Conservation (phyloP, 2,113 vertebrate genomes). For the Canis aureus region DNA sequence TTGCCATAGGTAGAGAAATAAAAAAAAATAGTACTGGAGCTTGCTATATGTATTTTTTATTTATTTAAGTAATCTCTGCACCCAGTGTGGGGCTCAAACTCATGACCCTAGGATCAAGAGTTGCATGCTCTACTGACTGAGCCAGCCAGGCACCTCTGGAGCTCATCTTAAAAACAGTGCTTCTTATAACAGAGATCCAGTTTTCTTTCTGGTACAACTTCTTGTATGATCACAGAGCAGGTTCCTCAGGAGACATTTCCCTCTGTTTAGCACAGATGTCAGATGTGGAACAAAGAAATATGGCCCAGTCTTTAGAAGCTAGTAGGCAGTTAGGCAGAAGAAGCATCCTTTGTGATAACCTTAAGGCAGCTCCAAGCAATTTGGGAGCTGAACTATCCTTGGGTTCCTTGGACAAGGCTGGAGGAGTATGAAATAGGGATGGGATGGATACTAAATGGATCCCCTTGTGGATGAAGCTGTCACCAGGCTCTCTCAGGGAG, state of each 20-base stretch:
- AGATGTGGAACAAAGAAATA: background rate
- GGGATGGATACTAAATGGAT: background rate
- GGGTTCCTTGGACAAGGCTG: background rate
- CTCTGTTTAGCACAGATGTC: background rate
- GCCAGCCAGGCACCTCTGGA: background rate
- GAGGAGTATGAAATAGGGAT: background rate
- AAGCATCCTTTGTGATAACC: background rate
- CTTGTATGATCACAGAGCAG: background rate
- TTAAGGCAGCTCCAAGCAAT: background rate
- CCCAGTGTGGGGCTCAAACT: background rate
- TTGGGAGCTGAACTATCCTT: background rate
- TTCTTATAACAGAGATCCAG: background rate
- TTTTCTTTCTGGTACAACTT: background rate
- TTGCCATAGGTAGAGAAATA: background rate
- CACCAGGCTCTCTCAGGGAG: background rate
- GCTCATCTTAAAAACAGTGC: background rate
- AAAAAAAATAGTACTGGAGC: background rate
- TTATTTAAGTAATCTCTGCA: background rate
- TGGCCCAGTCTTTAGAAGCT: background rate
- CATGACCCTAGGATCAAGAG: background rate
- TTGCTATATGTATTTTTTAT: background rate
- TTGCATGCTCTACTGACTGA: background rate
- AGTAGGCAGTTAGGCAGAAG: background rate
- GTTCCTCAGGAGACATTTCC: background rate
- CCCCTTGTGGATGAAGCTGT: background rate